Conservation (phyloP, 1,140 invertebrate genomes). For the Anastrepha obliqua region DNA sequence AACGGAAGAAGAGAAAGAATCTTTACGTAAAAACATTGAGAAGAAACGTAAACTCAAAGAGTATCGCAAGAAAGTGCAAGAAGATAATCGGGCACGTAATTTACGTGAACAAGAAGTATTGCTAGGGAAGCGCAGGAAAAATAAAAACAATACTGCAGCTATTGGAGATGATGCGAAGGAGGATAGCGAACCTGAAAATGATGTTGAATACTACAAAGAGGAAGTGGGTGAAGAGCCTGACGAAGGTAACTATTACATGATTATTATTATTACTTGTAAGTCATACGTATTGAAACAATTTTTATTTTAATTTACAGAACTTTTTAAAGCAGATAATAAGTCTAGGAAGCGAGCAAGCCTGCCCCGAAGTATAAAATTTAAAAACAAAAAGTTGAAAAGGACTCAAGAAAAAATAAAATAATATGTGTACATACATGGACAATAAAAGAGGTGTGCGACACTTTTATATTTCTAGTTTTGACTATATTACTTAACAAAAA, state of each 20-base stretch:
- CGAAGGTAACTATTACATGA: constrained; percentile 74
- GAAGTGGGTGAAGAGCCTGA: constrained; percentile 92
- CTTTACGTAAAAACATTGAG: constrained; percentile 82
- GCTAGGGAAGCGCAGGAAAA: constrained; percentile 76
- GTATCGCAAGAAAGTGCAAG: constrained; percentile 83
- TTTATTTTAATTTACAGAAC: constrained; percentile 60
- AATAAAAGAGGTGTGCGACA: too few species aligned
- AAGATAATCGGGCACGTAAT: constrained; percentile 85
- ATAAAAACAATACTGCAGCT: constrained; percentile 72
- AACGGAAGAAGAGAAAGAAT: constrained; percentile 87
- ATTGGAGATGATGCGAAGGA: constrained; percentile 72
- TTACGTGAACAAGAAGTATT: constrained; percentile 74
- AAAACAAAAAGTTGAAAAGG: constrained; percentile 66
- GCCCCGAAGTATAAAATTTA: constrained; percentile 66
- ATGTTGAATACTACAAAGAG: constrained; percentile 87
- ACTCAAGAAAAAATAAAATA: constrained; percentile 55
- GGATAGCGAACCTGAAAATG: constrained; percentile 81
- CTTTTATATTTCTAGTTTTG: too few species aligned
- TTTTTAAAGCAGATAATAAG: constrained; percentile 65
- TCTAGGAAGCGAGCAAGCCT: constrained; percentile 65
- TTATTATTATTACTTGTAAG: not conserved
- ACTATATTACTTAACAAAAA: too few species aligned
- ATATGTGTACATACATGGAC: not conserved
- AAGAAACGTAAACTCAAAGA: constrained; percentile 85
- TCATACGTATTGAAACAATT: not conserved